Conservation (phyloP, 2,797 vertebrate genomes). For the Dendrocincla fuliginosa region DNA sequence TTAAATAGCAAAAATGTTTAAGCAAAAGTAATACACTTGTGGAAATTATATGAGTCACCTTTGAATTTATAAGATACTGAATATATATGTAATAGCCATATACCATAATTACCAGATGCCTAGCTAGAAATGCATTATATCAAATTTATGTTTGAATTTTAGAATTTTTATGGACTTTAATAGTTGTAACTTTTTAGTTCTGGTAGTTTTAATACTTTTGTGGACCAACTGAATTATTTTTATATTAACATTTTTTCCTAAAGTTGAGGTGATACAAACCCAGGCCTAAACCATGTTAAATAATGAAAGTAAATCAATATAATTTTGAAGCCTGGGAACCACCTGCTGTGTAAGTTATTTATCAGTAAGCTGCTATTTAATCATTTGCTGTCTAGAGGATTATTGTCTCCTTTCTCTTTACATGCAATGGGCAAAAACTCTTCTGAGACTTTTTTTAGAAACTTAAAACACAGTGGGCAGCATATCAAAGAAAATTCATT, state of each 20-base stretch:
- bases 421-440: background rate
- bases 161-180: background rate
- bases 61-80: background rate
- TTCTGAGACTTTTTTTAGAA: background rate
- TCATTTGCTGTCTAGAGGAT: slow-evolving; percentile 23
- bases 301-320: background rate
- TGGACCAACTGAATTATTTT: background rate
- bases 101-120: background rate
- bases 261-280: background rate
- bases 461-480: background rate
- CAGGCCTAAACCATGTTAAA: background rate
- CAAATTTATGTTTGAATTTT: background rate
- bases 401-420: slow-evolving; percentile 30
- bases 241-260: background rate
- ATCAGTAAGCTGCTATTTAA: slow-evolving; percentile 24
- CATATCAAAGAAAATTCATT: background rate
- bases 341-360: slow-evolving; percentile 12
- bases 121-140: background rate
- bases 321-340: background rate
- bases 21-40: background rate
- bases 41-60: background rate
- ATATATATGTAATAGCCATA: background rate
- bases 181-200: background rate
- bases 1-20: background rate
- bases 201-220: background rate